Conservation (phyloP, 2,113 vertebrate species). For the Macquaria australasica region DNA sequence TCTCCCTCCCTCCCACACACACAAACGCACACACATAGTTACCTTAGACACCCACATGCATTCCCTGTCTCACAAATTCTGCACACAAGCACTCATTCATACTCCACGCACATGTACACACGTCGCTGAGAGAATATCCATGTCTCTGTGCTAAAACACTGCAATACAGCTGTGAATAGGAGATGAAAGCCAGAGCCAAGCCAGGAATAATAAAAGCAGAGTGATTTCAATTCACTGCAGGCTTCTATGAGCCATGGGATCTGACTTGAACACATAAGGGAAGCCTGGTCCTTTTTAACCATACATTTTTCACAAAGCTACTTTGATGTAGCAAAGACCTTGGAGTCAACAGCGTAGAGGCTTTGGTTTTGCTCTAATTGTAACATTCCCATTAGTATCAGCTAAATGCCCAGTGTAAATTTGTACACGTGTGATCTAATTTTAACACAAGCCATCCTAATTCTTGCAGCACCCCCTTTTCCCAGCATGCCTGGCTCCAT, state of each 20-base stretch:
- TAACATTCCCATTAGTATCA: constrained; percentile 22
- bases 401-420: constrained; percentile 15
- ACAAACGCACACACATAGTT: constrained; percentile 29
- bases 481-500: neutral
- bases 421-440: constrained; percentile 8
- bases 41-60: constrained; percentile 47
- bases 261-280: constrained; percentile 63
- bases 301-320: constrained; percentile 50
- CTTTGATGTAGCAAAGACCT: constrained; percentile 67
- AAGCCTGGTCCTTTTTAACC: constrained; percentile 41
- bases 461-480: constrained; percentile 11
- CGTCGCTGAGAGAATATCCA: constrained; percentile 65
- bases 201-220: constrained; percentile 72
- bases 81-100: constrained; percentile 43
- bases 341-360: constrained; percentile 33
- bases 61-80: constrained; percentile 38
- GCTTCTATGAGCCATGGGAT: constrained; percentile 62
- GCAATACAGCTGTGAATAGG: constrained; percentile 69
- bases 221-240: constrained; percentile 70
- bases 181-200: constrained; percentile 75
- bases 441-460: constrained; percentile 13
- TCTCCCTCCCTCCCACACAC: constrained; percentile 11
- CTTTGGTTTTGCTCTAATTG: constrained; percentile 19
- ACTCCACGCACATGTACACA: constrained; percentile 18
- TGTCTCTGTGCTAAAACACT: constrained; percentile 69